phyloP scores from a whole-genome alignment of 2,797 vertebrate species.

The Anguilla anguilla region DNA sequence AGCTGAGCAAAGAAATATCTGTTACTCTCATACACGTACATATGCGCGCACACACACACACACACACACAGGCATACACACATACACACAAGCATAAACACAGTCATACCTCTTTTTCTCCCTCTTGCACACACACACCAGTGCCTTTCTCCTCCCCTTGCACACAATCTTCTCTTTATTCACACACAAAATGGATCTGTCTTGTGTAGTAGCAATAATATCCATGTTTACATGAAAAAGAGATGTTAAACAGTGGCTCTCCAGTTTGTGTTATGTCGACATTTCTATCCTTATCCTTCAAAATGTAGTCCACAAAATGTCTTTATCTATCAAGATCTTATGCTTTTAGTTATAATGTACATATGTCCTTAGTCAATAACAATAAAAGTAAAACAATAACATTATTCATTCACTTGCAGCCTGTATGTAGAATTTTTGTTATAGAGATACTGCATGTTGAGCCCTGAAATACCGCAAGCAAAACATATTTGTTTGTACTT shows the following conservation, averaged over 20 bases:
- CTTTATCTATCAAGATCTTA: background rate
- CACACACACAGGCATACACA: slow-evolving; percentile 31
- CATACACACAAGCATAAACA: slow-evolving; percentile 12
- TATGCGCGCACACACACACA: slow-evolving; percentile 15
- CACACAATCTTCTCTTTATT: background rate
- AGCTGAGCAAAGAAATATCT: background rate
- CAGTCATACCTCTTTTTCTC: background rate
- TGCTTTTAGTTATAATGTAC: background rate
- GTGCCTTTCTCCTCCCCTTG: background rate
- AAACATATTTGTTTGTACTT: slow-evolving; percentile 45
- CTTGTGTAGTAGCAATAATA: background rate
- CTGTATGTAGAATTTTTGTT: background rate
- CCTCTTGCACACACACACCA: background rate
- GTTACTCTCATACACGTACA: slow-evolving; percentile 10
- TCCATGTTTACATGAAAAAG: background rate
- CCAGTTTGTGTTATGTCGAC: background rate
- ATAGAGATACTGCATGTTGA: background rate
- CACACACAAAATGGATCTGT: background rate
- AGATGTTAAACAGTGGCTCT: background rate
- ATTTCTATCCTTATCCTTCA: background rate
- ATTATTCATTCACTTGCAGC: background rate
- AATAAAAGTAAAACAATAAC: background rate
- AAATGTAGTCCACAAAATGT: background rate
- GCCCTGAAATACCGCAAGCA: background rate
- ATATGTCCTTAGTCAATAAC: background rate